phyloP scores from a whole-genome alignment of 1,140 invertebrate genomes.

The Drosophila persimilis region DNA sequence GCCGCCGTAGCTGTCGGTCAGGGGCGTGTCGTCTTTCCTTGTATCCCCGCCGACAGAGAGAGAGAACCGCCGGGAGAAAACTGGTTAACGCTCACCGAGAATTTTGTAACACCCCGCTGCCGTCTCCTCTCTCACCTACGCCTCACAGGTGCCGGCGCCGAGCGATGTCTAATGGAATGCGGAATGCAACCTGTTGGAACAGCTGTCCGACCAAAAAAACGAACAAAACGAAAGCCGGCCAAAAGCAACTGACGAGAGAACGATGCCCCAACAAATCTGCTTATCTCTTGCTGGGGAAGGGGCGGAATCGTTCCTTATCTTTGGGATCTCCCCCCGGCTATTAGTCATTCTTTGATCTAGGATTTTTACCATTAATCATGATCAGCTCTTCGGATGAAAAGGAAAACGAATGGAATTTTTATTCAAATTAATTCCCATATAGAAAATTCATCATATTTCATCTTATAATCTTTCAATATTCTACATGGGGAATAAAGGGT shows the following conservation, averaged over 20 bases:
- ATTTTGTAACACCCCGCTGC: constrained; percentile 25
- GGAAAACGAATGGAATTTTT: constrained; percentile 15
- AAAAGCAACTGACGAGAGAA: not conserved
- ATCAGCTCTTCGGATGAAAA: constrained; percentile 5
- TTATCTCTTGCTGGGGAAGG: constrained; percentile 34
- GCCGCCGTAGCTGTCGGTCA: constrained; percentile 22
- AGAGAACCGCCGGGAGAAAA: constrained; percentile 22
- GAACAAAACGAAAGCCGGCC: constrained; percentile 18
- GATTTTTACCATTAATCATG: constrained; percentile 29
- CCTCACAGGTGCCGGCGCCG: constrained; percentile 51
- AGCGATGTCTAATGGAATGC: constrained; percentile 40
- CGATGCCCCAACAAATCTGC: constrained; percentile 24
- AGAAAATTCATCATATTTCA: too few relatives aligned
- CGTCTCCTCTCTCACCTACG: constrained; percentile 40
- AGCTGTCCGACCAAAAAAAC: constrained; percentile 10
- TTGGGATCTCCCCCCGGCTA: not conserved
- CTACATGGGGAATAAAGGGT: too few relatives aligned
- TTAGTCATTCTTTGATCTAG: constrained; percentile 34
- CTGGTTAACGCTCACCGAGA: constrained; percentile 42
- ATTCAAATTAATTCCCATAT: too few relatives aligned
- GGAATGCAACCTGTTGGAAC: not conserved
- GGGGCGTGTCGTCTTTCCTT: constrained; percentile 38
- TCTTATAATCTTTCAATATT: too few relatives aligned
- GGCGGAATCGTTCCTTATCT: constrained; percentile 33
- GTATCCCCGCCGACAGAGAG: not conserved